phyloP scores from a whole-genome alignment of 2,113 vertebrate species.

The Cygnus buccinator region DNA sequence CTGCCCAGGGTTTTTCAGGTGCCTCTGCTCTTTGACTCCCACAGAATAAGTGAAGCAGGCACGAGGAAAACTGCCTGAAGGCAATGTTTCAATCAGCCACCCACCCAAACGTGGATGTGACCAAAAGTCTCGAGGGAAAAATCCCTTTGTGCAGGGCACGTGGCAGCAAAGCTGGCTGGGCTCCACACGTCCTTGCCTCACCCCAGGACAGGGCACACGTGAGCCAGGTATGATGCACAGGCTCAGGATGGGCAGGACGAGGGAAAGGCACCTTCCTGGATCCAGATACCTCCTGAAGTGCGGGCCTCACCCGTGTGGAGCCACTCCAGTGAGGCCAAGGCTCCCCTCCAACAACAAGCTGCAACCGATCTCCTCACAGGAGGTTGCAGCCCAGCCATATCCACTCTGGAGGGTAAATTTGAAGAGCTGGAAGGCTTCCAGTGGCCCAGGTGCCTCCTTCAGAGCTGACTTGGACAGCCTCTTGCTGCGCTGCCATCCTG shows the following conservation, averaged over 20 bases:
- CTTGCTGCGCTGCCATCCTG: background rate
- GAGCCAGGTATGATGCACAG: background rate
- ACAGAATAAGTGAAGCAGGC: background rate
- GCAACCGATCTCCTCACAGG: fast-evolving
- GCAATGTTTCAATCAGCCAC: slow-evolving; percentile 10
- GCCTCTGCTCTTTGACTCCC: background rate
- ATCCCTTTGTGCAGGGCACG: background rate
- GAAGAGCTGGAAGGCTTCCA: background rate
- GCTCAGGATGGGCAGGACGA: background rate
- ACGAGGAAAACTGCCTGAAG: background rate
- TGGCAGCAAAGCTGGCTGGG: background rate
- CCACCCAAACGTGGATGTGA: background rate
- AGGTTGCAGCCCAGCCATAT: background rate
- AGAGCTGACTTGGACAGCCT: background rate
- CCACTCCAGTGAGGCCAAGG: background rate
- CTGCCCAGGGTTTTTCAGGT: background rate
- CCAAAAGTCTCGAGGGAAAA: background rate
- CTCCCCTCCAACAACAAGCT: background rate
- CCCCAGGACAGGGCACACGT: fast-evolving
- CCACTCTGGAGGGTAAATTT: background rate
- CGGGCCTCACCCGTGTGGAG: fast-evolving
- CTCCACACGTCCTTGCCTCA: background rate
- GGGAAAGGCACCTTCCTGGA: background rate
- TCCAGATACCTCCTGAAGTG: background rate
- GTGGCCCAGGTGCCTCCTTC: background rate